Percentiles rank a stretch among this genome's conserved stretches.
phyloP scores from a whole-genome alignment of 2,113 vertebrate species.

The Spea multiplicata region DNA sequence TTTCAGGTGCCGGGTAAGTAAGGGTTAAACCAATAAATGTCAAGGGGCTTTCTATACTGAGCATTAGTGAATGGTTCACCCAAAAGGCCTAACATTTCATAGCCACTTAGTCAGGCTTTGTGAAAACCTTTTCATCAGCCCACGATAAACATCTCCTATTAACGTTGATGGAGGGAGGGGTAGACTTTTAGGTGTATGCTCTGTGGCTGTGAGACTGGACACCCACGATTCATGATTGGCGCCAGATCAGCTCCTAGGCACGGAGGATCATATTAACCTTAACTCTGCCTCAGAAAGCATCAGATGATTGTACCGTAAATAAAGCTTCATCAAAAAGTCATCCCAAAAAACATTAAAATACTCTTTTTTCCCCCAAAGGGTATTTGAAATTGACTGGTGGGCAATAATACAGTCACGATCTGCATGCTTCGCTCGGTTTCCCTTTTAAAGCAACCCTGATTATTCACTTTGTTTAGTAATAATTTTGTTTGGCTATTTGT shows the following conservation, averaged over 20 bases:
- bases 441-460: too few relatives aligned
- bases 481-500: too few relatives aligned
- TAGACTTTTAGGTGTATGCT: constrained; percentile 38
- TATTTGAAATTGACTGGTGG: too few relatives aligned
- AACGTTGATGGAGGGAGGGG: constrained; percentile 38
- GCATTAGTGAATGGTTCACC: constrained; percentile 30
- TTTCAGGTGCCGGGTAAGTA: constrained; percentile 53
- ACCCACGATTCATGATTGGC: constrained; percentile 36
- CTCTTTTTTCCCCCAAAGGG: too few relatives aligned
- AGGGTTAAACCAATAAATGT: constrained; percentile 45
- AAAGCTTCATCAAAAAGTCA: not conserved
- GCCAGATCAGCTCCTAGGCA: constrained; percentile 27
- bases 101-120: constrained; percentile 44
- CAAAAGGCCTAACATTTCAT: constrained; percentile 42
- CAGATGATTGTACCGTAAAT: not conserved
- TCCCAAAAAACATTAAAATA: too few relatives aligned
- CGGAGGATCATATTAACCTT: constrained; percentile 26
- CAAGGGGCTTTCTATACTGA: constrained; percentile 28
- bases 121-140: constrained; percentile 44
- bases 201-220: constrained; percentile 34
- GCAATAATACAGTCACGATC: too few relatives aligned
- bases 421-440: too few relatives aligned
- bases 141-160: constrained; percentile 41
- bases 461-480: too few relatives aligned
- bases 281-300: not conserved